Conservation (phyloP, 2,888 invertebrate species). For the Tenthredo distinguenda region DNA sequence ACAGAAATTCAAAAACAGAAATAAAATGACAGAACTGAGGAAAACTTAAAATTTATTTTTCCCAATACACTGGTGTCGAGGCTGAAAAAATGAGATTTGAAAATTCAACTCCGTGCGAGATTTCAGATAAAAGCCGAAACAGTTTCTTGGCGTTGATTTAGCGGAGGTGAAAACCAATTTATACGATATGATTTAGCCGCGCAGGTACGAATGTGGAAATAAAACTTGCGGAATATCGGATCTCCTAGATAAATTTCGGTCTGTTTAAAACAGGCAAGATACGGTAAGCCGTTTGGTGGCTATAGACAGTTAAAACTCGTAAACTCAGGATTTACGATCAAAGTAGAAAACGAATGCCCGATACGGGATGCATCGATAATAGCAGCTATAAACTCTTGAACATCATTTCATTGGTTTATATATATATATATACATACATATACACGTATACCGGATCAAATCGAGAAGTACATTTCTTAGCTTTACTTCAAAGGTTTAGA, state of each 20-base stretch:
- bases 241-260: not conserved
- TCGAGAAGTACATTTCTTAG: slow-evolving; percentile 30
- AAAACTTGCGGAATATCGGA: not conserved
- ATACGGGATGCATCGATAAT: slow-evolving; percentile 47
- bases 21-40: not conserved
- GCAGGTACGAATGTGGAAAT: slow-evolving; percentile 4
- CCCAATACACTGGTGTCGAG: not conserved
- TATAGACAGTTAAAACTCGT: slow-evolving; percentile 47
- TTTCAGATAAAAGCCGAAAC: not conserved
- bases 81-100: not conserved
- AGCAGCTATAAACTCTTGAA: slow-evolving; percentile 37
- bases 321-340: slow-evolving; percentile 35
- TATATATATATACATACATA: not conserved
- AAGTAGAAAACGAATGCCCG: slow-evolving; percentile 43
- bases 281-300: slow-evolving; percentile 32
- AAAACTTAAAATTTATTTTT: not conserved
- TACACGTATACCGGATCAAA: not conserved
- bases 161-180: not conserved
- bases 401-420: slow-evolving; percentile 39
- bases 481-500: slow-evolving; percentile 21
- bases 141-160: not conserved
- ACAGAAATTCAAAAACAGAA: not conserved
- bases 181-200: not conserved
- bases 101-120: not conserved
- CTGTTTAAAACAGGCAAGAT: slow-evolving; percentile 11